Base-by-base conservation (phyloP, 2,113 vertebrate species). In the Dendropsophus ebraccatus region DNA sequence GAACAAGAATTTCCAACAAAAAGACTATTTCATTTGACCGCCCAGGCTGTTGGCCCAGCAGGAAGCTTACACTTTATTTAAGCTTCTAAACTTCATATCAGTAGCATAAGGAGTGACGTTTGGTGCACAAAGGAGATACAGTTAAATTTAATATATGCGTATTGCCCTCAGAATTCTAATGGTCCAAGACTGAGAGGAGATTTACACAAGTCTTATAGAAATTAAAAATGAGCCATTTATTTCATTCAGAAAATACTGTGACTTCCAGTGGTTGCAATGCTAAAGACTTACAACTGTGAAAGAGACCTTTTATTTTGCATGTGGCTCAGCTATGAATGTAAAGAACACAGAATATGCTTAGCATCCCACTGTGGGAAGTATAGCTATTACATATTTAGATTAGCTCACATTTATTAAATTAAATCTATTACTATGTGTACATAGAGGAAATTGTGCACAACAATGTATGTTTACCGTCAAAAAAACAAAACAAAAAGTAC, bases 221-320 rank as follows among this genome's bases (percentile, higher is more conserved):
- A 91, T 91, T 88, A 91, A 92, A 94, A 91, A 89, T 88, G 91
- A 90, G 92, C 49, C 93, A 90, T 90, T 95, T 91, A 92, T 90
- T 93, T 91, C 92, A 90, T 92, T 94, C 93, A 94, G 90, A 90
- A 91, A 91, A 91, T 84, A 87, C 91, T 89, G 91, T 92, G 92
- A 92, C 94, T 94, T 92, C 91, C 89, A 91, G 77, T 87, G 87
- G 91, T 85, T 87, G 89, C 41, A 83, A 82, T 72, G 88, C 89
- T 87, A 88, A 87, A 88, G 87, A 90, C 87, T 81, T 90, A 87
- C 32, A 81, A 89, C 91, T 92, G 90, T 94, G 91, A 95, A 95
- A 94, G 90, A 88, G 88, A 89, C 87, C 93, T 94, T 95, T 95
- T 90, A 94, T 92, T 91, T 88, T 90, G 89, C 91, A 91, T 91